Evolutionary conservation across 2,113 vertebrate species (phyloP).

Genomic region (Erpornis zantholeuca): DNA sequence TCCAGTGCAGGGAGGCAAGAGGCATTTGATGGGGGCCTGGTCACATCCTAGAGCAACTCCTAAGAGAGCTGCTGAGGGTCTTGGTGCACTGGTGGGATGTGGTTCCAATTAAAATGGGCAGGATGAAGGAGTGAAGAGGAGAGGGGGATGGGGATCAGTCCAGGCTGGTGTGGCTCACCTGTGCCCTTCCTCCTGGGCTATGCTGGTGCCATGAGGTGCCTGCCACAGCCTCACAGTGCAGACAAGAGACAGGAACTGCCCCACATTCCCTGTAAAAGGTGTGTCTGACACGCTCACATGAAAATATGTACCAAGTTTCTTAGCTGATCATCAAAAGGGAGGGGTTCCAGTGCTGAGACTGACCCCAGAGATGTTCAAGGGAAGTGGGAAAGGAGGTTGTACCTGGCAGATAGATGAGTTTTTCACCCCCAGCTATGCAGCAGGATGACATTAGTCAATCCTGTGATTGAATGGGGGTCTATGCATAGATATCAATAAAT

Average conservation of each 20-base stretch:
- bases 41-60: neutral
- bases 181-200: neutral
- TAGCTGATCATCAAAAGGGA: neutral
- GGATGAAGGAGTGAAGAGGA: neutral
- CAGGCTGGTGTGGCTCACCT: neutral
- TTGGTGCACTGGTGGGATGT: neutral
- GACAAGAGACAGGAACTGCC: neutral
- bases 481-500: neutral
- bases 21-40: neutral
- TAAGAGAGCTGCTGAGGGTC: neutral
- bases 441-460: neutral
- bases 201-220: neutral
- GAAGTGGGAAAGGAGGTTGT: neutral
- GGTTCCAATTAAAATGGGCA: neutral
- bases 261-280: neutral
- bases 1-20: neutral
- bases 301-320: neutral
- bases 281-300: neutral
- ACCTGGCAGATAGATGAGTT: neutral
- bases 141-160: neutral
- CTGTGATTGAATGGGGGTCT: neutral
- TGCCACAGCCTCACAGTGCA: neutral
- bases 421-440: neutral
- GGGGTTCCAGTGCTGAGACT: neutral
- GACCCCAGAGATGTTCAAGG: neutral